Evolutionary conservation across 2,797 vertebrate species (phyloP), one percentile per base, ranked within the genome.

Genomic region (Propithecus perrieri): DNA sequence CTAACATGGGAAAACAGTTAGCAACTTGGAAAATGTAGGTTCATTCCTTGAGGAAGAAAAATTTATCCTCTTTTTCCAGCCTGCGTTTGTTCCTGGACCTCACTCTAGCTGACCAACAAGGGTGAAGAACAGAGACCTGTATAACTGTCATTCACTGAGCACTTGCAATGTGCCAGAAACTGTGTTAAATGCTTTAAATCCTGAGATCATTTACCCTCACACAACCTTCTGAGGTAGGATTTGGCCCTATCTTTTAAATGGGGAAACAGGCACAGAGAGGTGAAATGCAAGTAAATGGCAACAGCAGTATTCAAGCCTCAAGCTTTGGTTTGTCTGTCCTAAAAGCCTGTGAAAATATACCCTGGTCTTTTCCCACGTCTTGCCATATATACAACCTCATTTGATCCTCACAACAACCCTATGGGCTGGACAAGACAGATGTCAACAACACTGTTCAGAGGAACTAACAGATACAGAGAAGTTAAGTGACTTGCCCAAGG

Each of bases 11-110:
- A 50, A 90, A 90, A 55, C 11, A 71, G 59, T 89, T 50, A 81
- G 65, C 86, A 90, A 53, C 89, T 89, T 69, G 7, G 28, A 85
- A 98, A 94, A 85, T 61, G 67, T 4, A 75, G 35, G 59, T 48
- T 85, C n/a, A 7, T 71, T 89, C 72, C 46, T 76, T 63, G 28
- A 85, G 46, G 48, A 50, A 92, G 50, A 94, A 89, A 86, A 79
- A 88, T n/a, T 43, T 61, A 50, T 69, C 85, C 11, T 48, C 59
- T 94, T 92, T 20, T 65, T 87, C 20, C 71, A 93, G 65, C 7
- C 67, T 55, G 72, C 61, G 76, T 90, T 72, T 91, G 61, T 53
- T 85, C 41, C 74, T 81, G 4, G 55, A 59, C 35, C 38, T 92
- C 38, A 81, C 53, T 59, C 35, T 65, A 41, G 61, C 48, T 57